Conservation (phyloP, 2,113 vertebrate species). For the Rhadina sibilatrix region DNA sequence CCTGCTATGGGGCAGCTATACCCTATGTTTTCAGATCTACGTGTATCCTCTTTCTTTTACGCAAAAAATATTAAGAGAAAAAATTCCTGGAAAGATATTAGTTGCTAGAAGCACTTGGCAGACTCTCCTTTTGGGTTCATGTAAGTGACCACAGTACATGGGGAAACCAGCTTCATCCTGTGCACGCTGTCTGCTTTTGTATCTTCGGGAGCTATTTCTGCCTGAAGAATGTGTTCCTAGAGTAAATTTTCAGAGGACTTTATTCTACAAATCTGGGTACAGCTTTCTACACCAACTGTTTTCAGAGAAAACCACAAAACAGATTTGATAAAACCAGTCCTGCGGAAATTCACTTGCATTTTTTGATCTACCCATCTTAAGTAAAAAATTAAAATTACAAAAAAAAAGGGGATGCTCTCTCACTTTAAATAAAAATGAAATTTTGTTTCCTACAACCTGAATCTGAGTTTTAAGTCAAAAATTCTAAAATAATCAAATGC, state of each 20-base stretch:
- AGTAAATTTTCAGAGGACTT: neutral
- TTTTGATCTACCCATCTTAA: neutral
- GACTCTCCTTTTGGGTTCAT: neutral
- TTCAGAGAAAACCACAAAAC: neutral
- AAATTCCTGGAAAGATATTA: neutral
- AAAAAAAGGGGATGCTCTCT: neutral
- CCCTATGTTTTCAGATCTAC: neutral
- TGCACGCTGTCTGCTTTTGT: neutral
- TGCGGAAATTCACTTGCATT: neutral
- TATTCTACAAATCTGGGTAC: neutral
- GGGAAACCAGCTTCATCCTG: neutral
- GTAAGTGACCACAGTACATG: neutral
- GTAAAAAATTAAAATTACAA: neutral
- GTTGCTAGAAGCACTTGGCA: constrained; percentile 2
- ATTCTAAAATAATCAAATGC: neutral
- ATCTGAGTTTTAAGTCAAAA: neutral
- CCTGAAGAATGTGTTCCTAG: neutral
- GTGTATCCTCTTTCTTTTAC: neutral
- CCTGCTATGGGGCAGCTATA: neutral
- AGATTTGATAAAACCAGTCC: neutral
- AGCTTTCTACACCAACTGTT: neutral
- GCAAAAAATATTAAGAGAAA: neutral
- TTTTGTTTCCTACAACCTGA: neutral
- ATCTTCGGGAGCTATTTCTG: neutral
- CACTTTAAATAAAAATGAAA: neutral